These are phyloP conservation scores for Okamejei kenojei DNA, from an alignment of 2,797 vertebrate species.

Conservation along the genomic window DNA sequence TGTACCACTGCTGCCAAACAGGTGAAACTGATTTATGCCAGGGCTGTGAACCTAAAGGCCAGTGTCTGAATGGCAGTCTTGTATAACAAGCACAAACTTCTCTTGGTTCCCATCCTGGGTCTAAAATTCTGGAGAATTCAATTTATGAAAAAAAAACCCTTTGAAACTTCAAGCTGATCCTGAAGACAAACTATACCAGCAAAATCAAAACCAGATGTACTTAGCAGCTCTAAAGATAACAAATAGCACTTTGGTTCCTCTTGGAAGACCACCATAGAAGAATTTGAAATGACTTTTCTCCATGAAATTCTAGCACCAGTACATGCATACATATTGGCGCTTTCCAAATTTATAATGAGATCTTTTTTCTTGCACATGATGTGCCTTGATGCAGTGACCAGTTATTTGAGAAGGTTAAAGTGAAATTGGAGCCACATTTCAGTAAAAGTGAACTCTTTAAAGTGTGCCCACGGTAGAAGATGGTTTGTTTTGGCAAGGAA, in stretches of 20 bases:
- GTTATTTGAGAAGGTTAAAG: constrained; percentile 61
- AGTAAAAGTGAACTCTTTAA: constrained; percentile 58
- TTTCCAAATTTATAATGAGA: constrained; percentile 53
- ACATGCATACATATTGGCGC: constrained; percentile 54
- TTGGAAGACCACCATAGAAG: constrained; percentile 77
- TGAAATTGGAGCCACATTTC: constrained; percentile 48
- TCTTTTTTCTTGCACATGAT: constrained; percentile 45
- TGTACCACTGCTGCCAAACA: constrained; percentile 71
- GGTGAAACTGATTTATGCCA: constrained; percentile 84
- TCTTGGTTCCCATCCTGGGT: constrained; percentile 69
- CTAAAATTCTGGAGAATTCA: constrained; percentile 90
- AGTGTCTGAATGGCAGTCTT: constrained; percentile 57
- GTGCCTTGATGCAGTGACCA: constrained; percentile 53
- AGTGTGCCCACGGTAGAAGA: constrained; percentile 53
- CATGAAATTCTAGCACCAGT: constrained; percentile 54
- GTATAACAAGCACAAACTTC: constrained; percentile 61
- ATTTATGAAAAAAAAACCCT: constrained; percentile 67
- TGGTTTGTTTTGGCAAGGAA: constrained; percentile 60
- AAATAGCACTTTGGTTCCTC: constrained; percentile 79
- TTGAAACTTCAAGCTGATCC: constrained; percentile 56
- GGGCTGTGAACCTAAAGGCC: constrained; percentile 65
- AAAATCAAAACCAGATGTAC: constrained; percentile 98
- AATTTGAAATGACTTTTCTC: constrained; percentile 59
- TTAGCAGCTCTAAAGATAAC: constrained; percentile 91
- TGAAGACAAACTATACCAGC: constrained; percentile 77